Conservation (phyloP, 2,113 vertebrate species). For the Prunella fulvescens region DNA sequence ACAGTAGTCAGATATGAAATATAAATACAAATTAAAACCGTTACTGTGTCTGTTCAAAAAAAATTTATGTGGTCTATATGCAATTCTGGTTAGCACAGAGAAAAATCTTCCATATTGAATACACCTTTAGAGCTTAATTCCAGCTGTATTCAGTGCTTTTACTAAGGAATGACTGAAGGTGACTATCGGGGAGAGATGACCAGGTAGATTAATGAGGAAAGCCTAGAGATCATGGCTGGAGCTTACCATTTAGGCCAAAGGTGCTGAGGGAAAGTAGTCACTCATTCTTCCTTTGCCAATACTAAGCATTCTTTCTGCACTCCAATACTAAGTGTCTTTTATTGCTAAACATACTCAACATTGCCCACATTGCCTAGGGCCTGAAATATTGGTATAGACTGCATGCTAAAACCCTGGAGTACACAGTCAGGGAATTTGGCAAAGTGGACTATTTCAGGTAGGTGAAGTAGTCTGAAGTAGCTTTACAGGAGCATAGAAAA, state of each 20-base stretch:
- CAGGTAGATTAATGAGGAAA: not conserved
- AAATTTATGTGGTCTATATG: not conserved
- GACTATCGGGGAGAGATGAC: not conserved
- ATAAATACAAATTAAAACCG: not conserved
- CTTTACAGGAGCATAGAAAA: not conserved
- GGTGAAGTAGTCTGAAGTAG: not conserved
- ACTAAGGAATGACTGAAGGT: not conserved
- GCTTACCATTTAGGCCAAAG: not conserved
- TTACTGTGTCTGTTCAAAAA: not conserved
- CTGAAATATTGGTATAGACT: not conserved
- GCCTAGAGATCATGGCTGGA: not conserved
- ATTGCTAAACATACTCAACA: not conserved
- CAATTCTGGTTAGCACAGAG: not conserved
- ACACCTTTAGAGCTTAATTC: not conserved
- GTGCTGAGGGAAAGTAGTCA: not conserved
- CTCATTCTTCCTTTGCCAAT: not conserved
- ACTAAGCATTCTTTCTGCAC: not conserved
- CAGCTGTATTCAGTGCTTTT: not conserved
- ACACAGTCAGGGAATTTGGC: not conserved
- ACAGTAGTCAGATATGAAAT: not conserved
- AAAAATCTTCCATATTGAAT: not conserved
- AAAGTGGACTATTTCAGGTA: not conserved
- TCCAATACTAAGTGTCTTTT: not conserved
- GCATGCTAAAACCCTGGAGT: not conserved
- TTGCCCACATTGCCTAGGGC: not conserved